A percentile compares a stretch with the other conserved stretches of the same genome.
phyloP scores from a whole-genome alignment of 2,888 invertebrate genomes.

The Pediacus dermestoides region DNA sequence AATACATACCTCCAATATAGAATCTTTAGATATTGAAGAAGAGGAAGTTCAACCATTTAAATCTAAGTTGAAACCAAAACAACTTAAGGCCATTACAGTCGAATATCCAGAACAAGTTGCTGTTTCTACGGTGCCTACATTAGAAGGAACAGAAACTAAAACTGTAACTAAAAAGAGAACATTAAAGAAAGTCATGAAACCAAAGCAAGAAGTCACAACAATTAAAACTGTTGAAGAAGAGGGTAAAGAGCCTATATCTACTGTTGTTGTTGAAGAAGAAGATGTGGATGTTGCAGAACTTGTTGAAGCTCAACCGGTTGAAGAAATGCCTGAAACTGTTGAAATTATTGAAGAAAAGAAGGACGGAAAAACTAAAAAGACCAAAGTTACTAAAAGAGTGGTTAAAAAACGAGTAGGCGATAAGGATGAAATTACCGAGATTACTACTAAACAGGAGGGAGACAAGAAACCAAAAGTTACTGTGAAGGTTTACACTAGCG shows the following conservation, averaged over 20 bases:
- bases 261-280: slow-evolving; percentile 44
- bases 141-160: slow-evolving; percentile 28
- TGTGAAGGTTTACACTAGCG: slow-evolving; percentile 41
- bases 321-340: slow-evolving; percentile 21
- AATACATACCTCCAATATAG: no score
- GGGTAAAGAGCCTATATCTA: slow-evolving; percentile 29
- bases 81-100: slow-evolving; percentile 6
- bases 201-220: slow-evolving; percentile 43
- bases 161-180: slow-evolving; percentile 34
- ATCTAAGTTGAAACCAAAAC: no score
- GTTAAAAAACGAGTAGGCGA: slow-evolving; percentile 29
- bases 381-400: slow-evolving; percentile 46
- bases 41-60: no score
- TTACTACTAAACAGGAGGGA: slow-evolving; percentile 26
- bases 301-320: not conserved
- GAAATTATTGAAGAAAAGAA: slow-evolving; percentile 2
- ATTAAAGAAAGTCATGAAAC: slow-evolving; percentile 33
- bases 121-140: slow-evolving; percentile 21
- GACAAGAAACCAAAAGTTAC: slow-evolving; percentile 29
- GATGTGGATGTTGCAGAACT: not conserved
- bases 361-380: no score
- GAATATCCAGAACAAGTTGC: slow-evolving; percentile 29
- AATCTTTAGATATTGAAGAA: no score
- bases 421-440: slow-evolving; percentile 41
- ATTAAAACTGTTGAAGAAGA: slow-evolving; percentile 31